A percentile compares a stretch with the other conserved stretches of the same genome.
Conservation (phyloP, 2,888 invertebrate species). For the Gymnosoma rotundatum region DNA sequence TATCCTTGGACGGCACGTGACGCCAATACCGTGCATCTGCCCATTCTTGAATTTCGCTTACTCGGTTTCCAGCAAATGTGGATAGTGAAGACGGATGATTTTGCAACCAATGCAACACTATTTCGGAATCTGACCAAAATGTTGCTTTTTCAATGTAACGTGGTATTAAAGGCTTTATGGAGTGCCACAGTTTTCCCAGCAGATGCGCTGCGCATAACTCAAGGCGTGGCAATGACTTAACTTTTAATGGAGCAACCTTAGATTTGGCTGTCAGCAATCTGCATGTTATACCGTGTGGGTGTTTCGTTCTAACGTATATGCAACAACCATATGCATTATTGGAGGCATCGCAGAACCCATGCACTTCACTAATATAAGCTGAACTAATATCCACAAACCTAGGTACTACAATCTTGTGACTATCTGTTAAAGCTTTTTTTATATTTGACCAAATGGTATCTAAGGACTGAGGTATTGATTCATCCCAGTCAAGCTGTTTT, state of each 20-base stretch:
- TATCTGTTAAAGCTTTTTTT: not conserved
- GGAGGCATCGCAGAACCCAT: constrained; percentile 15
- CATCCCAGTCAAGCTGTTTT: constrained; percentile 22
- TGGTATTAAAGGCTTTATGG: constrained; percentile 17
- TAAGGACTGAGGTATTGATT: constrained; percentile 10
- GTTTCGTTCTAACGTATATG: constrained; percentile 16
- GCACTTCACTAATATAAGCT: not conserved
- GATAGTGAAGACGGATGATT: constrained; percentile 39
- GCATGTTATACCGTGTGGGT: constrained; percentile 5
- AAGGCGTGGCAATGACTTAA: constrained; percentile 49
- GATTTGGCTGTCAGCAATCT: constrained; percentile 56
- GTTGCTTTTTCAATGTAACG: constrained; percentile 6
- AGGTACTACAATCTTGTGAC: constrained; percentile 10
- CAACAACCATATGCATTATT: constrained; percentile 41
- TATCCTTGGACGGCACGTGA: constrained; percentile 2
- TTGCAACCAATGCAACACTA: constrained; percentile 48
- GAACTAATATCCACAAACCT: constrained; percentile 9
- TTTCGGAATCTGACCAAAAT: constrained; percentile 55
- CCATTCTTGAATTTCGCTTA: constrained; percentile 41
- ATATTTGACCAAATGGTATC: constrained; percentile 19
- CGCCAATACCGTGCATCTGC: constrained; percentile 19
- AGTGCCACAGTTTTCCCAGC: constrained; percentile 36
- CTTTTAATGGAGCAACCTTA: constrained; percentile 58
- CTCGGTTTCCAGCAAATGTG: constrained; percentile 38
- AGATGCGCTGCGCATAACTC: constrained; percentile 57